Evolutionary conservation across 2,888 invertebrate species (phyloP), one percentile per base, ranked within the genome.

Genomic region (Ariolimax columbianus): DNA sequence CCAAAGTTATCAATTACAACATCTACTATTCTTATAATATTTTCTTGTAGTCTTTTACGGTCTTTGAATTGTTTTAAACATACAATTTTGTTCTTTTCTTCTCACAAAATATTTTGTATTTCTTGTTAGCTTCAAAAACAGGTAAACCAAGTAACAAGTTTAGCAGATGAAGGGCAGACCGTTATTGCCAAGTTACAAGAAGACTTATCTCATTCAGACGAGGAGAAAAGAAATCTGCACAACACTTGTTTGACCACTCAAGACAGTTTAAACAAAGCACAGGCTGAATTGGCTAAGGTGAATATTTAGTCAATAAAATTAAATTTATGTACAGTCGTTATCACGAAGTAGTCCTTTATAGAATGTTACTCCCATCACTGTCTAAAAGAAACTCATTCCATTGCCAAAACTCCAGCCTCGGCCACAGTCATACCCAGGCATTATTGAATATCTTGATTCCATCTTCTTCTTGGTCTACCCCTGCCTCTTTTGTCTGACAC

Each of bases 101-200:
- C 3, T 63, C 6, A 30, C 33, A 11, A 66, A 63, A 33, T 66
- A 33, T 33, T 23, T 33, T 33, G 30, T 63, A n/a, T 38, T 40
- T 23, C 40, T 70, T 19, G 30, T 38, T 75, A 88, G 88, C 70
- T 88, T 38, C 85, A 83, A 73, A 84, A 83, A 73, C 88, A 88
- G 59, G 59, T 91, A 17, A 87, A 89, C 11, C 89, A 90, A 66
- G 73, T 86, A 36, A 87, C 88, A 38, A 79, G 87, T n/a, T 88
- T 88, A 55, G 70, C 88, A 17, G 89, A 88, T 30, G 88, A 89
- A 68, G 88, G 87, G 55, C 88, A 89, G 36, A 81, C 84, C 30
- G 86, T 89, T 33, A 86, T 88, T 30, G 82, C 72, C n/a, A 89
- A 88, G 51, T 80, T 91, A 17, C 88, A 89, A 70, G 82, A 86